phyloP scores from a whole-genome alignment of 2,888 invertebrate species.

The Tetropium fuscum region DNA sequence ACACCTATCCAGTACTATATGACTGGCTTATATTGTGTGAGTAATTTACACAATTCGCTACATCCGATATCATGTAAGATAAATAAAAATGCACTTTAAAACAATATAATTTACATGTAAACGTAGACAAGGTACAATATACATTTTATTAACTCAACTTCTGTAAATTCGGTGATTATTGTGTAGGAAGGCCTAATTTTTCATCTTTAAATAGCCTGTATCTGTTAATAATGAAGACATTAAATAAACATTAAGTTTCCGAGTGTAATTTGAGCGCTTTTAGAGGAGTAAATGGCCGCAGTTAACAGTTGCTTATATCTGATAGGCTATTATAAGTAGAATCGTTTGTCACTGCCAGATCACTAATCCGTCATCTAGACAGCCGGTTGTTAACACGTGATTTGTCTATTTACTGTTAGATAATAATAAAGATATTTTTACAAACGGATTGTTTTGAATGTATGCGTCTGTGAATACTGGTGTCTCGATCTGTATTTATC shows the following conservation, averaged over 20 bases:
- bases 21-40: too few species aligned
- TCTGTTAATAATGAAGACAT: conserved; percentile 29
- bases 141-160: conserved; percentile 5
- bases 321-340: conserved; percentile 29
- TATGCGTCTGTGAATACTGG: conserved; percentile 9
- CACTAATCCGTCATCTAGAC: conserved; percentile 29
- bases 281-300: conserved; percentile 25
- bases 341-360: conserved; percentile 32
- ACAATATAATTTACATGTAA: neutral
- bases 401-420: conserved; percentile 30
- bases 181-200: conserved; percentile 2
- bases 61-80: too few species aligned
- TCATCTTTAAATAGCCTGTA: conserved; percentile 7
- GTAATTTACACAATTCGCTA: too few species aligned
- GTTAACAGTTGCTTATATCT: conserved; percentile 28
- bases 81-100: too few species aligned
- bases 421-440: conserved; percentile 28
- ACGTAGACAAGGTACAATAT: neutral
- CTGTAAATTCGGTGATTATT: conserved; percentile 1
- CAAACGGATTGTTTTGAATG: conserved; percentile 23
- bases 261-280: conserved; percentile 30
- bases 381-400: conserved; percentile 29
- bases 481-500: conserved; percentile 16
- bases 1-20: too few species aligned
- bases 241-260: conserved; percentile 29